Percentiles rank a stretch among this genome's conserved stretches.
Conservation (phyloP, 2,113 vertebrate genomes). For the Tenrec ecaudatus region DNA sequence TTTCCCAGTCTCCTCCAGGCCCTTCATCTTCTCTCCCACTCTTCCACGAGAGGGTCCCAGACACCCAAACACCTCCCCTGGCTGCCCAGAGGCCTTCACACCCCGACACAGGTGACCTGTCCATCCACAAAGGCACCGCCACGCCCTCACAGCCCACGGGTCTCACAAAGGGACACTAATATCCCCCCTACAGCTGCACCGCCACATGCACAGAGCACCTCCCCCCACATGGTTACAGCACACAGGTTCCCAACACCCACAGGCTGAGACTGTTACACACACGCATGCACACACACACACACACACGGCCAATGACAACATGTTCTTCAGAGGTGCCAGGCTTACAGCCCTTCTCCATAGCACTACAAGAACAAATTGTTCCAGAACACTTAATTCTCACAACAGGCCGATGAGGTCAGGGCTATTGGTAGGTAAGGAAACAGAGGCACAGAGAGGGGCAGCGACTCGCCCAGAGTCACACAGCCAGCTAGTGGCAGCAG, state of each 20-base stretch:
- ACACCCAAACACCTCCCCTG: neutral
- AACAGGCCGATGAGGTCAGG: neutral
- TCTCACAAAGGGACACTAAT: neutral
- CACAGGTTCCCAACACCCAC: neutral
- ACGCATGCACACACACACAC: neutral
- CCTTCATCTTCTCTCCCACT: conserved; percentile 26
- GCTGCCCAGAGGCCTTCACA: neutral
- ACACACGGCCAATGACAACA: neutral
- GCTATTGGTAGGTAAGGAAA: neutral
- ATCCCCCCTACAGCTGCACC: neutral
- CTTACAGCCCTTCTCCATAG: neutral
- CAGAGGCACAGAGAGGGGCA: neutral
- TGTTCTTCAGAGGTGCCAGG: neutral
- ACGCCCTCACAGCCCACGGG: neutral
- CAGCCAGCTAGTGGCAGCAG: neutral
- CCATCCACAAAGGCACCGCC: neutral
- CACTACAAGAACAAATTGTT: neutral
- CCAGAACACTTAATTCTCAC: neutral
- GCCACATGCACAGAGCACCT: neutral
- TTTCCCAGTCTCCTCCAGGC: neutral
- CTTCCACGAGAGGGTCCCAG: neutral
- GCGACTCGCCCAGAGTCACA: neutral
- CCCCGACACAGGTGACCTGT: neutral
- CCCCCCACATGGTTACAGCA: neutral
- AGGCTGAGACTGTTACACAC: neutral